These are phyloP conservation scores for Falco punctatus DNA, from an alignment of 2,113 vertebrate genomes.

Conservation along the genomic window DNA sequence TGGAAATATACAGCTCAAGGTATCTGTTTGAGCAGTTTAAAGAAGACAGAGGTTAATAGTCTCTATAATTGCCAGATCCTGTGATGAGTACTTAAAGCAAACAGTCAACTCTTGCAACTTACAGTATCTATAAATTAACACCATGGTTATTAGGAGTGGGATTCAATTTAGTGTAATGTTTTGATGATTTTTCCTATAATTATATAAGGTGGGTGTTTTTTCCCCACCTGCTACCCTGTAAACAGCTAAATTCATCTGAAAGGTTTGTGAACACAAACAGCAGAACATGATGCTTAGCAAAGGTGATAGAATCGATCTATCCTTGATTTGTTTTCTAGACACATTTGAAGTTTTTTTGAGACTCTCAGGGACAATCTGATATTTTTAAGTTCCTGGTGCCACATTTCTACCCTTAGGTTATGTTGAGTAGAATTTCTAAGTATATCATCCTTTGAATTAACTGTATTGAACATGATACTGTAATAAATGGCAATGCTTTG, in stretches of 20 bases:
- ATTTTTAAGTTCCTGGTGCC: not conserved
- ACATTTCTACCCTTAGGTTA: not conserved
- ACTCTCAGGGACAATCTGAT: not conserved
- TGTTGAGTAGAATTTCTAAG: not conserved
- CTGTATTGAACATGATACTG: not conserved
- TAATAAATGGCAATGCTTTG: not conserved
- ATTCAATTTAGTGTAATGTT: not conserved
- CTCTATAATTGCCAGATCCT: constrained; percentile 42
- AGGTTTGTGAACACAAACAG: not conserved
- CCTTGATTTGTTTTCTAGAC: constrained; percentile 30
- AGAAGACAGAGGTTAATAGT: constrained; percentile 14
- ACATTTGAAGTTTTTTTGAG: not conserved
- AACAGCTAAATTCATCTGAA: not conserved
- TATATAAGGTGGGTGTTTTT: not conserved
- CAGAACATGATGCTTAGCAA: constrained; percentile 12
- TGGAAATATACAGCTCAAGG: not conserved
- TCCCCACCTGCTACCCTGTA: not conserved
- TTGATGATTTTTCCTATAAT: constrained; percentile 32
- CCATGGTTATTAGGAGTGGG: not conserved
- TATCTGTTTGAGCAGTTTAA: not conserved
- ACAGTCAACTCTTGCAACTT: not conserved
- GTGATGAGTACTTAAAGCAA: constrained; percentile 25
- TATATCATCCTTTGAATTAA: not conserved
- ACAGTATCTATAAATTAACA: not conserved
- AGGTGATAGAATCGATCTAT: not conserved